Percentiles rank a stretch among this genome's conserved stretches.
Conservation (phyloP, 2,113 vertebrate genomes). For the Aldabrachelys gigantea region DNA sequence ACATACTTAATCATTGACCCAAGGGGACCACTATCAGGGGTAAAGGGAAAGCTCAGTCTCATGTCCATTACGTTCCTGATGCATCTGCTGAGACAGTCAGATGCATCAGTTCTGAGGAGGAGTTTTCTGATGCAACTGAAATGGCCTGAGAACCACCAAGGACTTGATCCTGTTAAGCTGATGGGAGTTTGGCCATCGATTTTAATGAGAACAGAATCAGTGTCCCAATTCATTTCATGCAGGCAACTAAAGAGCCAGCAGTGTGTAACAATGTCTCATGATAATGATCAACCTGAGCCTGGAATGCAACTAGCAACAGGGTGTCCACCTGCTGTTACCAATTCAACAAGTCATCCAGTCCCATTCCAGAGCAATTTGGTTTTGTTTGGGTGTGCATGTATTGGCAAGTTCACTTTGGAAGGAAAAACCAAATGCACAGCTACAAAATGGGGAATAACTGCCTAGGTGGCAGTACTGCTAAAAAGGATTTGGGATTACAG, state of each 20-base stretch:
- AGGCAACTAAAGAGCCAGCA: neutral
- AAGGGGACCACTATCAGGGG: neutral
- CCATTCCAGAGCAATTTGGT: neutral
- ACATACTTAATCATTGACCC: neutral
- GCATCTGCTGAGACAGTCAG: neutral
- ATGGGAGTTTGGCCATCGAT: neutral
- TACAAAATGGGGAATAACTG: neutral
- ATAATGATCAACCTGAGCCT: neutral
- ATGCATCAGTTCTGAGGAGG: neutral
- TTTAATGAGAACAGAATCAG: neutral
- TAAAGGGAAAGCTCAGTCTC: neutral
- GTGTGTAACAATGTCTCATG: fast-evolving
- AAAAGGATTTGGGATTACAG: neutral
- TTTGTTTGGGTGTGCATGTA: neutral
- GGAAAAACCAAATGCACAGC: neutral
- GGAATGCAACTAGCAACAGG: neutral
- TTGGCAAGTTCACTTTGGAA: neutral
- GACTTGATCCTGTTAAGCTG: neutral
- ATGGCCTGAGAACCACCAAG: neutral
- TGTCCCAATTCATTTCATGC: neutral
- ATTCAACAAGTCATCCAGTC: neutral
- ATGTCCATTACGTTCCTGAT: neutral
- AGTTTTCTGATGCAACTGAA: neutral
- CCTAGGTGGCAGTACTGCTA: neutral
- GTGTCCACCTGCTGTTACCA: neutral